These are phyloP conservation scores for Machimus atricapillus DNA, from an alignment of 2,888 invertebrate species.

Conservation along the genomic window DNA sequence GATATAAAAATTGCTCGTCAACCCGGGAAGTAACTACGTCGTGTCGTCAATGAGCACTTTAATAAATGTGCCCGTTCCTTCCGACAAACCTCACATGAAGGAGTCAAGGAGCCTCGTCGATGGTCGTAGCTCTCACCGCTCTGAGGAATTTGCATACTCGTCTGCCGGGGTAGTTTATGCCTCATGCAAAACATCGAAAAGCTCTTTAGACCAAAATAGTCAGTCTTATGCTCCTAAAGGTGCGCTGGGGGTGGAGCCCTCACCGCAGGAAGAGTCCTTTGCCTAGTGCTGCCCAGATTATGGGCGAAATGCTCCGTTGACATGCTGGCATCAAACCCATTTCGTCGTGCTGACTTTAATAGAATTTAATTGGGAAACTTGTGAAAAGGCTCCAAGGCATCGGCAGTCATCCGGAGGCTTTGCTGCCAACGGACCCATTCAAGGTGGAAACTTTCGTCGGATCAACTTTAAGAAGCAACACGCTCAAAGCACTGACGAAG, in stretches of 20 bases:
- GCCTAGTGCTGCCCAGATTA: background rate
- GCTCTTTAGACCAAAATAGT: conserved; percentile 18
- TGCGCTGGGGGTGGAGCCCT: background rate
- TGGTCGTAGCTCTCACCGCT: background rate
- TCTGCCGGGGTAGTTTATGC: conserved; percentile 17
- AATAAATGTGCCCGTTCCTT: background rate
- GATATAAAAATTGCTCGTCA: background rate
- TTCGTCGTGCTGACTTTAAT: conserved; percentile 19
- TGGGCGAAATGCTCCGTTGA: background rate
- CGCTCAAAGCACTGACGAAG: background rate
- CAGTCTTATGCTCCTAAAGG: background rate
- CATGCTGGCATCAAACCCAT: background rate
- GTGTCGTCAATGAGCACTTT: background rate
- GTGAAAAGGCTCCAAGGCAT: background rate
- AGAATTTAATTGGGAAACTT: conserved; percentile 33
- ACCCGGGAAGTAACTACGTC: background rate
- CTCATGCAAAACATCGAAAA: conserved; percentile 18
- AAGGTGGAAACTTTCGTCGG: background rate
- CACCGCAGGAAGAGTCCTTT: background rate
- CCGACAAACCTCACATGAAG: background rate
- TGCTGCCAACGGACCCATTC: background rate
- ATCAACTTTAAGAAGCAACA: conserved; percentile 12
- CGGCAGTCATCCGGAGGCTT: background rate
- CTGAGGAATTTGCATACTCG: conserved; percentile 12
- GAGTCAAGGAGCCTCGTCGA: background rate